phyloP scores from a whole-genome alignment of 2,888 invertebrate genomes.

The Xestia rhomboidea region DNA sequence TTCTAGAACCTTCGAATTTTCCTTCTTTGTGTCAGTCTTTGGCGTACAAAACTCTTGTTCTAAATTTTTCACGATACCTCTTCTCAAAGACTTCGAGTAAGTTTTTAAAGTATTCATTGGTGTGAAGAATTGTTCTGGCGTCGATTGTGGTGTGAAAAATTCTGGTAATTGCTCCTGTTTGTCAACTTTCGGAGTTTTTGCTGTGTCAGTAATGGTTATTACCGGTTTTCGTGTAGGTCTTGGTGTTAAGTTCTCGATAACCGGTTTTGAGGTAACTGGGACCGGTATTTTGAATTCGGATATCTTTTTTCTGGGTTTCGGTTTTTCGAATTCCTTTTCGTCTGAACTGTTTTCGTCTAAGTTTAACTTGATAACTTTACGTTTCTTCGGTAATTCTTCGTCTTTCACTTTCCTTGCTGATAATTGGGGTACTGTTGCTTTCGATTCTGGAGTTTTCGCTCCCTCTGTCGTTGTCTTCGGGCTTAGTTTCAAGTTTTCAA shows the following conservation, averaged over 20 bases:
- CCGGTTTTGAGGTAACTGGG: slow-evolving; percentile 74
- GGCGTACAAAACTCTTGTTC: slow-evolving; percentile 82
- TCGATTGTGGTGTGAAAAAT: slow-evolving; percentile 79
- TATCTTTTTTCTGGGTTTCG: slow-evolving; percentile 59
- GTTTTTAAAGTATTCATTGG: slow-evolving; percentile 81
- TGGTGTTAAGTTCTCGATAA: slow-evolving; percentile 80
- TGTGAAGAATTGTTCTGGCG: slow-evolving; percentile 81
- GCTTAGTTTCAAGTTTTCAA: slow-evolving; percentile 74
- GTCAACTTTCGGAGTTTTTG: slow-evolving; percentile 59
- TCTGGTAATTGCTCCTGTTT: slow-evolving; percentile 47
- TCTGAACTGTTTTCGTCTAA: slow-evolving; percentile 74
- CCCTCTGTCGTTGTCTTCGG: slow-evolving; percentile 63
- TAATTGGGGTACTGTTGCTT: slow-evolving; percentile 66
- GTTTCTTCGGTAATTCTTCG: slow-evolving; percentile 81
- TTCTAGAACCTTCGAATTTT: slow-evolving; percentile 33
- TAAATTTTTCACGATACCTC: slow-evolving; percentile 81
- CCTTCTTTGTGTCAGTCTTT: slow-evolving; percentile 44
- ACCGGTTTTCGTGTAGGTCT: slow-evolving; percentile 69
- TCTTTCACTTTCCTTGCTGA: slow-evolving; percentile 71
- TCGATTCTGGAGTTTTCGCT: slow-evolving; percentile 76
- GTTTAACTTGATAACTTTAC: slow-evolving; percentile 79
- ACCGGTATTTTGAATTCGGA: slow-evolving; percentile 82
- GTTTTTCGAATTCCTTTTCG: slow-evolving; percentile 67
- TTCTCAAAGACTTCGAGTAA: slow-evolving; percentile 74
- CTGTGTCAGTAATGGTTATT: slow-evolving; percentile 68